Conservation (phyloP, 2,113 vertebrate genomes). For the Pelecanus crispus region DNA sequence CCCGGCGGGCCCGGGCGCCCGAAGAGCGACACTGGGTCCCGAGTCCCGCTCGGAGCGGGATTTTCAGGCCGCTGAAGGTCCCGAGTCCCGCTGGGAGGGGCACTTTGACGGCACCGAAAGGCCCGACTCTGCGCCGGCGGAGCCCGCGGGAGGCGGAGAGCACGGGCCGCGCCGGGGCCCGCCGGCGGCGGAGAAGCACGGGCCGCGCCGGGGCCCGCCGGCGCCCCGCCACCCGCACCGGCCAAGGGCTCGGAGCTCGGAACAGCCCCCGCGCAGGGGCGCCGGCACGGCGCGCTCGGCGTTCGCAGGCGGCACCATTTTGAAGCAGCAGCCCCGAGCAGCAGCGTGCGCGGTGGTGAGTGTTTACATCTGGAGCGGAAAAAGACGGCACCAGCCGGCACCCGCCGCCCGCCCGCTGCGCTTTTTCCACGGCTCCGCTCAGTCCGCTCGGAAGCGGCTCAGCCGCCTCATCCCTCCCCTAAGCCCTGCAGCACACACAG, state of each 20-base stretch:
- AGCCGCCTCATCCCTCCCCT: not conserved
- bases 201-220: not conserved
- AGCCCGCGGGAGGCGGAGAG: not conserved
- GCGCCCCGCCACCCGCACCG: rapidly evolving
- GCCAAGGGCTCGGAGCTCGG: rapidly evolving
- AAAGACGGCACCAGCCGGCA: not conserved
- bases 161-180: no score
- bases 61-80: no score
- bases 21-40: no score
- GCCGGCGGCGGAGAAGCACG: not conserved
- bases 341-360: rapidly evolving
- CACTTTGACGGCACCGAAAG: no score
- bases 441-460: not conserved
- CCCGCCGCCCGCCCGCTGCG: not conserved
- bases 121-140: not conserved
- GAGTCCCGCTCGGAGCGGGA: not conserved
- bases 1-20: not conserved
- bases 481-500: not conserved
- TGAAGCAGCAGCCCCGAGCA: rapidly evolving
- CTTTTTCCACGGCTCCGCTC: not conserved
- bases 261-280: rapidly evolving
- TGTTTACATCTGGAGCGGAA: not conserved
- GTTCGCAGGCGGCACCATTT: not conserved
- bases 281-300: rapidly evolving
- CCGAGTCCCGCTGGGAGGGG: not conserved